phyloP scores from a whole-genome alignment of 2,888 invertebrate species.

The Hirtodrosophila trivittata region DNA sequence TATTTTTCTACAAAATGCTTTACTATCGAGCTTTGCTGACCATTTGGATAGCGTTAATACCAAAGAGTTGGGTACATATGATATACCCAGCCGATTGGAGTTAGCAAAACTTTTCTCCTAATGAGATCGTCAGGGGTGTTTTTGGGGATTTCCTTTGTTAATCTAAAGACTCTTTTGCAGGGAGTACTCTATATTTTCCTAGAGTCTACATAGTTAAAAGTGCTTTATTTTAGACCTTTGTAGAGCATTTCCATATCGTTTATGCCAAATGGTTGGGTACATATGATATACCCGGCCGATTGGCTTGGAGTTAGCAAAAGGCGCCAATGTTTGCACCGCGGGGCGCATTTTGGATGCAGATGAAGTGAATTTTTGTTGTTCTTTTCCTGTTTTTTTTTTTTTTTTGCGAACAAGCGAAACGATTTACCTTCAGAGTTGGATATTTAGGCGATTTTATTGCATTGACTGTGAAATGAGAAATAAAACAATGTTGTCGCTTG shows the following conservation, averaged over 20 bases:
- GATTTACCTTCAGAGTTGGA: slow-evolving; percentile 61
- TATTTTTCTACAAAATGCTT: too few relatives aligned
- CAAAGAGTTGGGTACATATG: not conserved
- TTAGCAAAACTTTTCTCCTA: too few relatives aligned
- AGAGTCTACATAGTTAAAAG: too few relatives aligned
- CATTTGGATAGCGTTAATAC: slow-evolving; percentile 2
- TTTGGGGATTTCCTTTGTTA: too few relatives aligned
- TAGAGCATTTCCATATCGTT: not conserved
- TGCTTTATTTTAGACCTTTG: not conserved
- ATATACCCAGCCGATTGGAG: not conserved
- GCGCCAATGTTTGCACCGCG: slow-evolving; percentile 82
- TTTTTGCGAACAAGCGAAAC: slow-evolving; percentile 46
- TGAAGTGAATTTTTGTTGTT: slow-evolving; percentile 48
- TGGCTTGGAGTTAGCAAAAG: slow-evolving; percentile 53
- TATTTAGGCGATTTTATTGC: slow-evolving; percentile 68
- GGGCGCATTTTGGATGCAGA: slow-evolving; percentile 71
- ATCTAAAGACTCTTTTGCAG: too few relatives aligned
- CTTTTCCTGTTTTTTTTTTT: not conserved
- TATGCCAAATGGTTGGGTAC: slow-evolving; percentile 8
- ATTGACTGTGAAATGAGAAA: slow-evolving; percentile 73
- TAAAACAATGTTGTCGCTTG: slow-evolving; percentile 72
- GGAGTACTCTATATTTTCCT: too few relatives aligned
- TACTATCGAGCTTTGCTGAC: not conserved
- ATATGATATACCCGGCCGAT: slow-evolving; percentile 1
- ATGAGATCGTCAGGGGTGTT: too few relatives aligned